Evolutionary conservation across 2,888 invertebrate genomes (phyloP).

Genomic region (Drosophila phalerata): DNA sequence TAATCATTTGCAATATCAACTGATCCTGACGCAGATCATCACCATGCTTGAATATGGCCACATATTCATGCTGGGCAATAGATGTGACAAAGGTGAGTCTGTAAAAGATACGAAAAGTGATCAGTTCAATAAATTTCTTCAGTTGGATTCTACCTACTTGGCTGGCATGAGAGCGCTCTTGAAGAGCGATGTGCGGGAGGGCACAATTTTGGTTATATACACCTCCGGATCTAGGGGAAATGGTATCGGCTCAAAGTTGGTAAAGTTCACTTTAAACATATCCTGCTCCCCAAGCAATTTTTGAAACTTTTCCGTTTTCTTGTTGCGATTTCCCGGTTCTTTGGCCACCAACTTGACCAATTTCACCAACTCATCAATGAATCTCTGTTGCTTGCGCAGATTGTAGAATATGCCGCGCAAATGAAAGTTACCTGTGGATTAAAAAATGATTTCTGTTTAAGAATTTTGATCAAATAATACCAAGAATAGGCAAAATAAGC

Average conservation of each 20-base stretch:
- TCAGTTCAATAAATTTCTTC: neutral
- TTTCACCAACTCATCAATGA: conserved; percentile 95
- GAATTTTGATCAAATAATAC: too few relatives aligned
- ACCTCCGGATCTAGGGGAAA: conserved; percentile 97
- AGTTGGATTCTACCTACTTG: conserved; percentile 83
- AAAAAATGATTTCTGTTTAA: neutral
- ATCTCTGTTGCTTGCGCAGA: conserved; percentile 94
- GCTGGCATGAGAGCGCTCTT: conserved; percentile 99
- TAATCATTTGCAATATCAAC: conserved; percentile 98
- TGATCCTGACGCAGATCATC: conserved; percentile 99
- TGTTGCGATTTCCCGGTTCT: conserved; percentile 96
- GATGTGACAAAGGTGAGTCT: conserved; percentile 94
- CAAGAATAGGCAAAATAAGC: too few relatives aligned
- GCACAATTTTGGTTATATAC: conserved; percentile 94
- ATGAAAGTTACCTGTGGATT: conserved; percentile 87
- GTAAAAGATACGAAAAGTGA: neutral
- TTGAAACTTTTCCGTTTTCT: conserved; percentile 96
- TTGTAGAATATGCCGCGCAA: conserved; percentile 91
- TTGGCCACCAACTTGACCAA: conserved; percentile 95
- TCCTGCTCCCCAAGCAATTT: conserved; percentile 93
- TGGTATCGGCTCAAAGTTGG: conserved; percentile 95
- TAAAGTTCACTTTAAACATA: conserved; percentile 93
- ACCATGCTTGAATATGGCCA: conserved; percentile 98
- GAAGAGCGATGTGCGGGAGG: conserved; percentile 96
- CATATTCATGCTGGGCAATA: conserved; percentile 90